Conservation (phyloP, 2,888 invertebrate genomes). For the Fragum whitleyi region DNA sequence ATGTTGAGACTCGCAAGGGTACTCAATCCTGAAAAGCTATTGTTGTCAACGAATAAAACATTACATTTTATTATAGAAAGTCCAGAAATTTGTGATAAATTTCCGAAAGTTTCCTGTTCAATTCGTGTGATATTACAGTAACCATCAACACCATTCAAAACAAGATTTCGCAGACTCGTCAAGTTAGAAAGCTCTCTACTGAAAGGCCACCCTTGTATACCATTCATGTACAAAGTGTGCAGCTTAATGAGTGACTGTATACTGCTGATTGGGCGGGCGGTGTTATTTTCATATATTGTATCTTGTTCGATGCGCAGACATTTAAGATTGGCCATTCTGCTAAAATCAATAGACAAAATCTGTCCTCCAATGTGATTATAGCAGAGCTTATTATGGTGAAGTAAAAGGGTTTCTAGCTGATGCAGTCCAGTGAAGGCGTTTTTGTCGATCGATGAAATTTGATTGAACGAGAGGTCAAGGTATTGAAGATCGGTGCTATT, state of each 20-base stretch:
- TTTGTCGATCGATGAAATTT: neutral
- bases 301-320: slow-evolving; percentile 6
- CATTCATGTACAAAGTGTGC: slow-evolving; percentile 5
- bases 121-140: neutral
- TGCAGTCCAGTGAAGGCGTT: neutral
- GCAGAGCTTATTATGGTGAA: neutral
- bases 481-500: neutral
- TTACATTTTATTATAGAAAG: neutral
- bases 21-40: neutral
- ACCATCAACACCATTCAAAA: neutral
- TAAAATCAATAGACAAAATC: neutral
- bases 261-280: neutral
- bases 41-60: neutral
- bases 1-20: neutral
- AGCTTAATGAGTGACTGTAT: neutral
- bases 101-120: neutral
- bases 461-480: neutral
- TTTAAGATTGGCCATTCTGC: neutral
- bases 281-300: neutral
- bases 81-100: neutral
- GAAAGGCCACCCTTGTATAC: neutral
- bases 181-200: neutral
- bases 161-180: neutral
- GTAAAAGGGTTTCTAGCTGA: neutral
- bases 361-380: neutral